phyloP scores from a whole-genome alignment of 2,797 vertebrate genomes.

The Enteromius treurensis region DNA sequence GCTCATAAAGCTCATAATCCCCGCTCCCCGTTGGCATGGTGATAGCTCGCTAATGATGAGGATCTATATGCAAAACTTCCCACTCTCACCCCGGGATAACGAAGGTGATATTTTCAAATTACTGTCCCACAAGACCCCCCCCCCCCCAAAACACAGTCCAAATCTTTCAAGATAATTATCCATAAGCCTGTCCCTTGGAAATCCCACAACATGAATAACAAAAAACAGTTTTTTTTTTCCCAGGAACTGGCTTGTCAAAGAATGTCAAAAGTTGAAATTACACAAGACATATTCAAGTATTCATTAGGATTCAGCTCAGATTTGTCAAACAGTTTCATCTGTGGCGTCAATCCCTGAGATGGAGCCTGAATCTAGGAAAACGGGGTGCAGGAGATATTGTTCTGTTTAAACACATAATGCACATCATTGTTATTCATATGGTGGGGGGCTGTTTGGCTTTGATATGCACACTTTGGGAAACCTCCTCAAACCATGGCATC shows the following conservation, averaged over 20 bases:
- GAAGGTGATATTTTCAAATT: conserved; percentile 51
- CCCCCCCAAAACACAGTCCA: conserved; percentile 48
- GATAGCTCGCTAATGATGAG: conserved; percentile 64
- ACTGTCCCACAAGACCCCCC: conserved; percentile 52
- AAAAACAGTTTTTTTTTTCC: background rate
- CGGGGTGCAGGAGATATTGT: conserved; percentile 1
- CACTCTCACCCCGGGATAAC: conserved; percentile 58
- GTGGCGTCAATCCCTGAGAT: background rate
- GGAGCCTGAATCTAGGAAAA: background rate
- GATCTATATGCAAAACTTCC: conserved; percentile 65
- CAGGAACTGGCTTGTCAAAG: background rate
- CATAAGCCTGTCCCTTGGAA: background rate
- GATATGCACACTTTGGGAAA: background rate
- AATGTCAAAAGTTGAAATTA: background rate
- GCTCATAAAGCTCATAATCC: conserved; percentile 61
- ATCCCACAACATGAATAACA: conserved; percentile 30
- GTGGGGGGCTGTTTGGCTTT: conserved; percentile 39
- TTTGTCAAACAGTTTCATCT: background rate
- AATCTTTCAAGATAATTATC: conserved; percentile 41
- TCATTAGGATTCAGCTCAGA: background rate
- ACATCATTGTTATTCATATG: conserved; percentile 38
- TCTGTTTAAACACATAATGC: conserved; percentile 18
- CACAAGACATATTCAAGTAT: background rate
- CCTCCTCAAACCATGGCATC: conserved; percentile 32
- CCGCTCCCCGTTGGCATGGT: conserved; percentile 56